Conservation (phyloP, 2,888 invertebrate genomes). For the Ephialtes manifestator region DNA sequence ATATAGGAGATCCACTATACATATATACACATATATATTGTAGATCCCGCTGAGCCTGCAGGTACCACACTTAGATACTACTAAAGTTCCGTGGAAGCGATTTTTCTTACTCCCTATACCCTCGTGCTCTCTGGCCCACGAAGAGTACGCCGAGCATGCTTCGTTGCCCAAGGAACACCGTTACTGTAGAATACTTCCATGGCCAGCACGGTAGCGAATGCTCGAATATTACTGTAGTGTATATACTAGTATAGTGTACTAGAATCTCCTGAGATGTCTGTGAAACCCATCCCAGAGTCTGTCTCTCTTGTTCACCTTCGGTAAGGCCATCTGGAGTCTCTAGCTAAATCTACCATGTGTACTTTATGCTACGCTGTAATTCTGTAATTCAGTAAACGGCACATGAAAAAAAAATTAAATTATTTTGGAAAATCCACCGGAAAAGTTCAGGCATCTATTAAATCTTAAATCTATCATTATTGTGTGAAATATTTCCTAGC, state of each 20-base stretch:
- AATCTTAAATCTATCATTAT: too few relatives aligned
- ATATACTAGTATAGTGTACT: conserved; percentile 9
- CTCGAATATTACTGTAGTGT: conserved; percentile 38
- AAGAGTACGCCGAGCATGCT: conserved; percentile 71
- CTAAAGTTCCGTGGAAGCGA: conserved; percentile 43
- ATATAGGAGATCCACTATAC: neutral
- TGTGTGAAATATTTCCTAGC: too few relatives aligned
- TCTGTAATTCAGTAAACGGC: neutral
- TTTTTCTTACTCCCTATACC: conserved; percentile 51
- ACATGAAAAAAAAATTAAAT: neutral
- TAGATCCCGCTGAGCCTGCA: conserved; percentile 4
- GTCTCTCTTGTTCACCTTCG: conserved; percentile 6
- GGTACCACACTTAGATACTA: conserved; percentile 31
- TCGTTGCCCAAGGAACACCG: conserved; percentile 78
- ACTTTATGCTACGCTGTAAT: neutral
- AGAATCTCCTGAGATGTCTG: conserved; percentile 2
- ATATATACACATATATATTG: too few relatives aligned
- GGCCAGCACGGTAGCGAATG: conserved; percentile 41
- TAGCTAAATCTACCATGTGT: neutral
- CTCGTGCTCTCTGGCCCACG: conserved; percentile 58
- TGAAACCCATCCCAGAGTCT: conserved; percentile 1
- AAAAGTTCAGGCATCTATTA: too few relatives aligned
- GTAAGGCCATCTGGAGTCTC: neutral
- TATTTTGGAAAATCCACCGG: too few relatives aligned
- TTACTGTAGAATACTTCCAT: conserved; percentile 72